These are phyloP conservation scores for Oncorhynchus nerka DNA, from an alignment of 2,113 vertebrate species.

Conservation along the genomic window DNA sequence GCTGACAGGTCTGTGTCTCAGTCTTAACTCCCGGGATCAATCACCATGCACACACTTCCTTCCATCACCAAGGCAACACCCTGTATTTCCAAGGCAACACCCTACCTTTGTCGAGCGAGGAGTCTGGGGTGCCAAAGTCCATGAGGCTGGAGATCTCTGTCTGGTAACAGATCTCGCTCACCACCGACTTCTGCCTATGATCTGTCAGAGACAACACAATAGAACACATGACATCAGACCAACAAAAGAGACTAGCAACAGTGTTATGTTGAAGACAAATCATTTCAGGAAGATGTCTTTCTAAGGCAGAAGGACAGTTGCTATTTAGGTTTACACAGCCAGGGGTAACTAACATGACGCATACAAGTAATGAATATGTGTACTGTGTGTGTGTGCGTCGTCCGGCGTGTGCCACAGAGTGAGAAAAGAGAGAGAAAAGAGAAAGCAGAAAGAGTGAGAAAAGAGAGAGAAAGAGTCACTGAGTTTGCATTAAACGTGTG, in stretches of 20 bases:
- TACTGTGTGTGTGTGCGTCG: not conserved
- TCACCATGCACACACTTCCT: constrained; percentile 42
- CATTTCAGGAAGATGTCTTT: not conserved
- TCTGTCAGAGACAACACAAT: constrained; percentile 51
- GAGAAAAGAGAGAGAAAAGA: too few relatives aligned
- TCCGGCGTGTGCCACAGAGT: not conserved
- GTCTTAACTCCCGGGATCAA: constrained; percentile 34
- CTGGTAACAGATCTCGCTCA: constrained; percentile 75
- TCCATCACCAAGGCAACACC: constrained; percentile 59
- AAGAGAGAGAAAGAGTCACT: constrained; percentile 10
- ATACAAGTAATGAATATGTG: not conserved
- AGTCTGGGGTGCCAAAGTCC: constrained; percentile 75
- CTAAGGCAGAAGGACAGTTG: not conserved
- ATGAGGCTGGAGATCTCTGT: constrained; percentile 75
- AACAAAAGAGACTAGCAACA: not conserved
- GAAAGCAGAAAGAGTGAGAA: not conserved
- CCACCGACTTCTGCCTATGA: constrained; percentile 70
- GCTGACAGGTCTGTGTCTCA: constrained; percentile 40
- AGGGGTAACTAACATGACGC: not conserved
- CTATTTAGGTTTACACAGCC: not conserved
- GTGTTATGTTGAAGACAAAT: not conserved
- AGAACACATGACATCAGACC: not conserved
- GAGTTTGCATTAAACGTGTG: not conserved
- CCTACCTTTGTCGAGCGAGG: constrained; percentile 75
- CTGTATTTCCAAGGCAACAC: constrained; percentile 15